phyloP scores from a whole-genome alignment of 1,140 invertebrate species.

The Zaprionus davidi region DNA sequence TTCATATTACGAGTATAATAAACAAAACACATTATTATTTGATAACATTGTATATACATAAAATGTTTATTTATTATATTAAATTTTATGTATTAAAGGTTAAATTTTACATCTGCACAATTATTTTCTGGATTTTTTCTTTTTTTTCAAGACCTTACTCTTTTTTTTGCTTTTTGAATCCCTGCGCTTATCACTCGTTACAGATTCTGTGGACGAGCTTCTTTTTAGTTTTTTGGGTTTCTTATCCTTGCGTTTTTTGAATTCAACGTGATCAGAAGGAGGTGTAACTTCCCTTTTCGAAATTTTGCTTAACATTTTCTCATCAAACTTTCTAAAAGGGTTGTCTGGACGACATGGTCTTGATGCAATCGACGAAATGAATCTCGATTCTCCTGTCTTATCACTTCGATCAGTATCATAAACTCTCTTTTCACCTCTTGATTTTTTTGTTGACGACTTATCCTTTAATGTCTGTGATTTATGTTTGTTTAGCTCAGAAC shows the following conservation, averaged over 20 bases:
- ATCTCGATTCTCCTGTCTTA: constrained; percentile 45
- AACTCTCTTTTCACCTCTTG: constrained; percentile 43
- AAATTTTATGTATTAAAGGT: constrained; percentile 1
- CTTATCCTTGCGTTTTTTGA: constrained; percentile 67
- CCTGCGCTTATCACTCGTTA: constrained; percentile 62
- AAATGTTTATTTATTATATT: constrained; percentile 18
- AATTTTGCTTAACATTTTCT: constrained; percentile 48
- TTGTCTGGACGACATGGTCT: constrained; percentile 55
- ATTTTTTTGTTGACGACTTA: constrained; percentile 16
- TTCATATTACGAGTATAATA: background rate
- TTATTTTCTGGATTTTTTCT: constrained; percentile 74
- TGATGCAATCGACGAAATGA: constrained; percentile 56
- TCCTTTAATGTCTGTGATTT: constrained; percentile 45
- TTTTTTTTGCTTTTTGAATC: constrained; percentile 71
- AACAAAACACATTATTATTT: constrained; percentile 11
- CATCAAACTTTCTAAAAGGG: constrained; percentile 65
- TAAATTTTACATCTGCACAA: background rate
- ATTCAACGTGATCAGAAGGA: constrained; percentile 39
- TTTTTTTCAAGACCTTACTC: constrained; percentile 68
- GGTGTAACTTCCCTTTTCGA: constrained; percentile 40
- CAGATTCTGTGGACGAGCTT: constrained; percentile 66
- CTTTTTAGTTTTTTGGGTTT: constrained; percentile 64
- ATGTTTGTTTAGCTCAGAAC: constrained; percentile 37
- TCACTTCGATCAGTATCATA: constrained; percentile 46
- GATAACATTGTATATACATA: constrained; percentile 18